A percentile compares a stretch with the other conserved stretches of the same genome.
phyloP scores from a whole-genome alignment of 2,888 invertebrate species.

The Trichogramma dendrolimi region DNA sequence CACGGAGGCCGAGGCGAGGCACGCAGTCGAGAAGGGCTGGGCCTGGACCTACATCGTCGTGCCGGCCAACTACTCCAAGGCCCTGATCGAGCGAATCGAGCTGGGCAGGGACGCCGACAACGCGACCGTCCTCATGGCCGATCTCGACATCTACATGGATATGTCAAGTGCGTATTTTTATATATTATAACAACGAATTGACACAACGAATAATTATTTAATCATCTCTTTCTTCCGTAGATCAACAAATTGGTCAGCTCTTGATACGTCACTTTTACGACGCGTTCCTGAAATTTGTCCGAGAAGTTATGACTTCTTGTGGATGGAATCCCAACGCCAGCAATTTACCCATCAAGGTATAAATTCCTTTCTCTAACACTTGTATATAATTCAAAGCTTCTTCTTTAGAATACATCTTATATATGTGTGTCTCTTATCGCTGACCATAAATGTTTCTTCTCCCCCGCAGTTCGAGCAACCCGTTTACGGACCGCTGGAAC shows the following conservation, averaged over 20 bases:
- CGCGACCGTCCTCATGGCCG: conserved; percentile 61
- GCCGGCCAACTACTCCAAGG: conserved; percentile 69
- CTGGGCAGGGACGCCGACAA: conserved; percentile 59
- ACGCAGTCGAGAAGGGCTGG: conserved; percentile 66
- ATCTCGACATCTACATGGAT: conserved; percentile 71
- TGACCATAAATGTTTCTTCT: conserved; percentile 8
- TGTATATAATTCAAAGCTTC: conserved; percentile 5
- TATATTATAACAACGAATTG: not conserved
- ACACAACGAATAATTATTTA: not conserved
- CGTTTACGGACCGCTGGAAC: conserved; percentile 69
- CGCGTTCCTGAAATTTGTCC: conserved; percentile 70
- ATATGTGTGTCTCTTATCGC: conserved; percentile 8
- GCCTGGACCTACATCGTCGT: conserved; percentile 77
- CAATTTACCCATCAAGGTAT: conserved; percentile 59
- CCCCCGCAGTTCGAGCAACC: conserved; percentile 63
- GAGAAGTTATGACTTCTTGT: conserved; percentile 61
- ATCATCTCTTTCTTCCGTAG: conserved; percentile 54
- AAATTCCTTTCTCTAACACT: not conserved
- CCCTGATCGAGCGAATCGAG: conserved; percentile 62
- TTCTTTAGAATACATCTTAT: not conserved
- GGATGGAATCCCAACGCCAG: too few species aligned
- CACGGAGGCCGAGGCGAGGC: conserved; percentile 60
- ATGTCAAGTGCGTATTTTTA: conserved; percentile 69
- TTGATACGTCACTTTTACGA: conserved; percentile 69
- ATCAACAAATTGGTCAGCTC: conserved; percentile 83